Percentiles rank a stretch among this genome's conserved stretches.
These are phyloP conservation scores for Argyresthia goedartella DNA, from an alignment of 2,888 invertebrate genomes.

Conservation along the genomic window DNA sequence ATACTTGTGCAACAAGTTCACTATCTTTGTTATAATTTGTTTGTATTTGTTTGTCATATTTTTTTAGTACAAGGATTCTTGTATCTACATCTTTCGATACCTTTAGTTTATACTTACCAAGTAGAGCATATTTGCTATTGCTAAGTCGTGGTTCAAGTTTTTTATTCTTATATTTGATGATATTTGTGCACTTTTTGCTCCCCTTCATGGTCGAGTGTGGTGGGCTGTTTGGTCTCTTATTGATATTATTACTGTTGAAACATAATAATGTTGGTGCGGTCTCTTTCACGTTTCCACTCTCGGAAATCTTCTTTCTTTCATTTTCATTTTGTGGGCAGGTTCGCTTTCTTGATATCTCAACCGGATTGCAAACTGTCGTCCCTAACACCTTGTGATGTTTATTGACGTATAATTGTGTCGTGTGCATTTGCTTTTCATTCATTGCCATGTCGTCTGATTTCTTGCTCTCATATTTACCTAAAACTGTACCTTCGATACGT, in stretches of 20 bases:
- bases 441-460: too few relatives aligned
- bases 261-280: too few relatives aligned
- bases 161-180: constrained; percentile 45
- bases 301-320: too few relatives aligned
- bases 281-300: too few relatives aligned
- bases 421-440: neutral
- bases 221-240: too few relatives aligned
- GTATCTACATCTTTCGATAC: neutral
- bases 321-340: too few relatives aligned
- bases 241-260: too few relatives aligned
- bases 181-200: constrained; percentile 49
- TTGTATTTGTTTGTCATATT: neutral
- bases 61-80: neutral
- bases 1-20: too few relatives aligned
- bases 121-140: constrained; percentile 34
- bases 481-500: neutral
- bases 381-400: too few relatives aligned
- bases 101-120: constrained; percentile 20
- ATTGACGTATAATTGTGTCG: neutral
- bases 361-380: too few relatives aligned
- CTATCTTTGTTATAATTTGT: neutral
- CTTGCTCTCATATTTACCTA: neutral
- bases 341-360: too few relatives aligned
- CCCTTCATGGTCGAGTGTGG: constrained; percentile 15
- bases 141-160: constrained; percentile 32